Conservation (phyloP, 92 coral and sea anemone genomes). For the Palythoa grandiflora region DNA sequence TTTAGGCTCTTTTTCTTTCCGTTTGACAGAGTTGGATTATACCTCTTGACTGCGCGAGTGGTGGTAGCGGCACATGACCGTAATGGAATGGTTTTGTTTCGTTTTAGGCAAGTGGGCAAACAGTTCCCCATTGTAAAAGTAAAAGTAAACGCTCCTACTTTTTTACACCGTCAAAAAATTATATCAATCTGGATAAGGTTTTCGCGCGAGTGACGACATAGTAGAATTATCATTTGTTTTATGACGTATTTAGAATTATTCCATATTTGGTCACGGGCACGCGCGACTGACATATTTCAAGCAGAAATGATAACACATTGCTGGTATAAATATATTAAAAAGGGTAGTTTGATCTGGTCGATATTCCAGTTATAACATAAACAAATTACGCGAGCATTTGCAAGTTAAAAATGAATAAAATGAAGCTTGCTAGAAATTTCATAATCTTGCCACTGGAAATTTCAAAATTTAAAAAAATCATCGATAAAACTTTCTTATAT, state of each 20-base stretch:
- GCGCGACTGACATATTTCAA: neutral
- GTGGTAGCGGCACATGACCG: neutral
- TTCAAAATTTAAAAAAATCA: too few relatives aligned
- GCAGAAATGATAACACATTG: too few relatives aligned
- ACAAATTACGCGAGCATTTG: too few relatives aligned
- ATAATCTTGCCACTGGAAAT: too few relatives aligned
- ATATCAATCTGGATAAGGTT: neutral
- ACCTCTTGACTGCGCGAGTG: neutral
- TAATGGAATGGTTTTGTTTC: constrained; percentile 5
- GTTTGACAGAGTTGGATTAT: neutral
- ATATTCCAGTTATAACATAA: too few relatives aligned
- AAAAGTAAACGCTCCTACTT: neutral
- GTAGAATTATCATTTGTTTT: neutral
- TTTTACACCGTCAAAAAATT: neutral
- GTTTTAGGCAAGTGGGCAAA: constrained; percentile 8
- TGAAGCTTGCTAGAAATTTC: too few relatives aligned
- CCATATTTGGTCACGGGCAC: constrained; percentile 23
- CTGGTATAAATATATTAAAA: too few relatives aligned
- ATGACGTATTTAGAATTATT: neutral
- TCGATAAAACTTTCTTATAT: too few relatives aligned
- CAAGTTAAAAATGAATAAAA: too few relatives aligned
- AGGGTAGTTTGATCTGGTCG: too few relatives aligned
- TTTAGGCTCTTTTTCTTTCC: neutral
- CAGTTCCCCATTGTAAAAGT: constrained; percentile 22
- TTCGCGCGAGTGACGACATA: constrained; percentile 10